A percentile compares a stretch with the other conserved stretches of the same genome.
phyloP scores from a whole-genome alignment of 2,113 vertebrate species.

The Clarias gariepinus region DNA sequence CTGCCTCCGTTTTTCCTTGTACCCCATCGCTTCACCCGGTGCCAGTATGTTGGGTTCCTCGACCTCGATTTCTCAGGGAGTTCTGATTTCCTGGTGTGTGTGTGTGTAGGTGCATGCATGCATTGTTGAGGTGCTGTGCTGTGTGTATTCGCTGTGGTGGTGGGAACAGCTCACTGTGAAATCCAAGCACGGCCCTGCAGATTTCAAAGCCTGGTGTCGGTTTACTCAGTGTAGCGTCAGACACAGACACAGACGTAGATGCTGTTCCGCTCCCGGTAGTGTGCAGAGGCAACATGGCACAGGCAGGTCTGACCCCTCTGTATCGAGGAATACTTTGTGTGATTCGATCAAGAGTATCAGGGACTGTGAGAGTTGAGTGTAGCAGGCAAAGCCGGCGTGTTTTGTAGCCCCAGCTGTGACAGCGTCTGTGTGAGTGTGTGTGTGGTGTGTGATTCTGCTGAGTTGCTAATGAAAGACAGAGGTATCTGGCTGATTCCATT shows the following conservation, averaged over 20 bases:
- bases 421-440: conserved; percentile 7
- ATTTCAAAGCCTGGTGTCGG: conserved; percentile 47
- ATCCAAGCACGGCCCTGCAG: conserved; percentile 32
- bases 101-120: background rate
- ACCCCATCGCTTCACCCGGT: background rate
- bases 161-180: conserved; percentile 45
- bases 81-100: background rate
- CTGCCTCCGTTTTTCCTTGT: background rate
- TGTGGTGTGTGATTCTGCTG: conserved; percentile 39
- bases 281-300: conserved; percentile 3
- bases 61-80: conserved; percentile 20
- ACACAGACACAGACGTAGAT: background rate
- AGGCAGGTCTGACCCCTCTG: background rate
- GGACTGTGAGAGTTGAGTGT: background rate
- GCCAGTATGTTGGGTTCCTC: background rate
- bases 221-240: conserved; percentile 35
- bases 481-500: conserved; percentile 40
- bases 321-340: background rate
- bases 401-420: conserved; percentile 27
- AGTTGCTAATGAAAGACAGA: conserved; percentile 49
- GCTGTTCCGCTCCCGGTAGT: background rate
- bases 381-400: background rate
- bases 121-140: background rate
- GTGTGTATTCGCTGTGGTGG: conserved; percentile 26
- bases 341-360: background rate